Base-by-base conservation (phyloP, 1,140 invertebrate genomes). In the Palaemon carinicauda region DNA sequence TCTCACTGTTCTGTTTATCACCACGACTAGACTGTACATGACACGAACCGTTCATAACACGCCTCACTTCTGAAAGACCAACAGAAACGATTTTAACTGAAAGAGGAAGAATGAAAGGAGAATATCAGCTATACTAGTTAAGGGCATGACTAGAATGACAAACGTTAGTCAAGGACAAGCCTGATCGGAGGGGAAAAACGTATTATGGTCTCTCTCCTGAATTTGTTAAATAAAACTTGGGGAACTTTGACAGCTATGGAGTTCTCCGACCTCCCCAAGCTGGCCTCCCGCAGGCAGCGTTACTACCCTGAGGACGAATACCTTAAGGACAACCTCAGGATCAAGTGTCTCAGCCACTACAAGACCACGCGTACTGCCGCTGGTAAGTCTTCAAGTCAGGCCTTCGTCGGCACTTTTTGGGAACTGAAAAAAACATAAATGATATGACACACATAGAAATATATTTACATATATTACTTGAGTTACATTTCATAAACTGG, bases 301-400 rank as follows among this genome's bases (percentile, higher is more conserved):
- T 87, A 87, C 87, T 89, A 89, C 83, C 89, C 89, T 27, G 89
- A 89, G 80, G 89, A 89, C 56, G 87, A 89, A 29, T 82, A 89
- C 71, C 88, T 89, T 80, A 89, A 89, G 82, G 89, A 89, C 82
- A 89, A 89, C 87, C 80, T 89, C 31, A 88, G 89, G 81, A 89
- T 89, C 74, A 82, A 89, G 80, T 89, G 89, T 56, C 87, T 89
- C 51, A 88, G 86, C 80, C 89, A 89, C 82, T 89, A 89, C 89
- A 89, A 89, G 87, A 88, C 89, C 52, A 89, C 89, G n/a, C 82
- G 89, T 65, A 88, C 87, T 51, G 86, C 86, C 78, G 89, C 89
- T 53, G 89, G 89, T 89, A 89, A 89, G 89, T 89, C 73, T 71
- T 29, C 19, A 19, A 29, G 29, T 54, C 53, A 51, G 27, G 27